Evolutionary conservation across 2,797 vertebrate species (phyloP).

Genomic region (Sciaenops ocellatus): DNA sequence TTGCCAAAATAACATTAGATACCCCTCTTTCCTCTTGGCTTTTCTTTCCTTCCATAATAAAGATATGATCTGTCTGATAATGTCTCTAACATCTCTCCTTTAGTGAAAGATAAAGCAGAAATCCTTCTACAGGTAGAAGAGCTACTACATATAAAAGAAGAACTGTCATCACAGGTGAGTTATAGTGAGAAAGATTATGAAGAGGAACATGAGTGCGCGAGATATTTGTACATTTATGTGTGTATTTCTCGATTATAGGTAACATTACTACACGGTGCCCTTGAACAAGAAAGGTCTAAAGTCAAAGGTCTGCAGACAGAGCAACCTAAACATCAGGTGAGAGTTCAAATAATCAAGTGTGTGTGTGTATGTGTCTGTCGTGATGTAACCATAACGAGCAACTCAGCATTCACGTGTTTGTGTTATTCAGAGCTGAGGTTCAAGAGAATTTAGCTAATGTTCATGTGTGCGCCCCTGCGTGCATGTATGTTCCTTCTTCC

Average conservation of each 20-base stretch:
- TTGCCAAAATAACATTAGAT: background rate
- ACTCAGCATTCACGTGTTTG: background rate
- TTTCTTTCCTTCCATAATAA: background rate
- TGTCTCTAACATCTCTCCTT: constrained; percentile 27
- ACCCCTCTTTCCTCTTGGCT: background rate
- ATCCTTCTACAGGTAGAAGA: constrained; percentile 95
- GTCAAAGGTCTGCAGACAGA: constrained; percentile 94
- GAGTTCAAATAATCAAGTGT: constrained; percentile 17
- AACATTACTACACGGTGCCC: constrained; percentile 89
- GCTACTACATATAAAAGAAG: constrained; percentile 94
- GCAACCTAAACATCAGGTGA: constrained; percentile 90
- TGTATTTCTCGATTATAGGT: constrained; percentile 79
- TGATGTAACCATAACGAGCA: background rate
- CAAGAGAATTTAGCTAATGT: background rate
- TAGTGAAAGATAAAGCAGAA: constrained; percentile 99
- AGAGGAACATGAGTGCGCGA: background rate
- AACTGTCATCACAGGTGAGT: constrained; percentile 92
- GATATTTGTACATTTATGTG: background rate
- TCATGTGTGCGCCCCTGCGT: background rate
- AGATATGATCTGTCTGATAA: background rate
- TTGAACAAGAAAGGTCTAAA: constrained; percentile 96
- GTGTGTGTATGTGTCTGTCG: too few species aligned
- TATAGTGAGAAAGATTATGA: background rate
- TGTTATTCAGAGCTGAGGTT: background rate
- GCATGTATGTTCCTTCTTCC: background rate